Evolutionary conservation across 1,140 invertebrate genomes (phyloP).

Genomic region (Aplysia californica): DNA sequence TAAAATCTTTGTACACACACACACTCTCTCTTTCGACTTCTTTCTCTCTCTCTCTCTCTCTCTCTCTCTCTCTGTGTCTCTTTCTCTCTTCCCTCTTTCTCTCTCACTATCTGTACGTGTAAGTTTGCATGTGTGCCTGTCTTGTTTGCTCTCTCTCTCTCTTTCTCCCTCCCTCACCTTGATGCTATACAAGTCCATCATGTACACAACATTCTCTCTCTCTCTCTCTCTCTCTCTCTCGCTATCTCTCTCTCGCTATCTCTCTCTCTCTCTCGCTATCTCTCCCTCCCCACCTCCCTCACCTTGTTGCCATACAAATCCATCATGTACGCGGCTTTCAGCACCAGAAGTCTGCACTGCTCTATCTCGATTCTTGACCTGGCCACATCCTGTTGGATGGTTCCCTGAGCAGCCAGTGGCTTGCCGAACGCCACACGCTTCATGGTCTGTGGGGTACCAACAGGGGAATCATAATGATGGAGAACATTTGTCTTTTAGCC

Average conservation of each 20-base stretch:
- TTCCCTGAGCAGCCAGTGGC: slow-evolving; percentile 66
- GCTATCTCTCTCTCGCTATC: background rate
- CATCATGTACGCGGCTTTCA: slow-evolving; percentile 71
- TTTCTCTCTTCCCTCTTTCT: no score
- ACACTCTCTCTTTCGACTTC: no score
- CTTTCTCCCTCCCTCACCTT: slow-evolving; percentile 58
- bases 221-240: no score
- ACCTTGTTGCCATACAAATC: slow-evolving; percentile 70
- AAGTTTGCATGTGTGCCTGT: background rate
- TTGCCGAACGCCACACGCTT: slow-evolving; percentile 67
- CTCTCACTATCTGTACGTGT: background rate
- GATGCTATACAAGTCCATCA: slow-evolving; percentile 70
- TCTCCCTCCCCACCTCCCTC: background rate
- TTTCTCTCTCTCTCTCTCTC: no score
- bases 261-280: background rate
- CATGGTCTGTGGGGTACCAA: slow-evolving; percentile 50
- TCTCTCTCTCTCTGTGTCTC: no score
- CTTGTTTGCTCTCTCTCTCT: background rate
- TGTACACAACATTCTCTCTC: slow-evolving; percentile 70
- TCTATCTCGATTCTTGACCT: slow-evolving; percentile 69
- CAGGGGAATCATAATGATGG: no score
- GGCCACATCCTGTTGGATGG: slow-evolving; percentile 67
- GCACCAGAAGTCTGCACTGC: slow-evolving; percentile 67
- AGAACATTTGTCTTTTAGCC: no score
- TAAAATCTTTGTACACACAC: no score